phyloP scores from a whole-genome alignment of 2,888 invertebrate species.

The Cryptophagus acutangulus region DNA sequence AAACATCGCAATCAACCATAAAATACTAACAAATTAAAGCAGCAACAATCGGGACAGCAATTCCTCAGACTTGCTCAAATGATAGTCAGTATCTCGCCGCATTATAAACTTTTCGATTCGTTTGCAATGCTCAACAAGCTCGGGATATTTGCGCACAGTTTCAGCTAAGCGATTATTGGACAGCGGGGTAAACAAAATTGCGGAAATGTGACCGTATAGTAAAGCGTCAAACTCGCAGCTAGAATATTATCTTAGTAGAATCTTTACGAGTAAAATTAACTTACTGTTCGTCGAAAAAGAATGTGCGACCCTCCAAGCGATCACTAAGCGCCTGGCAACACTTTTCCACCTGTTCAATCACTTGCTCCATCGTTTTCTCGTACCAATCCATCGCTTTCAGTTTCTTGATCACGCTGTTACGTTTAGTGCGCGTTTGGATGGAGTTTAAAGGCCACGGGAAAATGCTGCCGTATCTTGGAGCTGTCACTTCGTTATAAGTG shows the following conservation, averaged over 20 bases:
- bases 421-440: constrained; percentile 74
- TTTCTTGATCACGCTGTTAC: constrained; percentile 62
- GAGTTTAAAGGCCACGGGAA: constrained; percentile 91
- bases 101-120: neutral
- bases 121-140: neutral
- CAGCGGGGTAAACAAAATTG: neutral
- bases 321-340: constrained; percentile 85
- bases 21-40: too few species aligned
- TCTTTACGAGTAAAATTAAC: constrained; percentile 36
- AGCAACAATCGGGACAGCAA: too few species aligned
- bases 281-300: constrained; percentile 76
- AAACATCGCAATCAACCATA: too few species aligned
- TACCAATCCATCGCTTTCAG: constrained; percentile 79
- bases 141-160: neutral
- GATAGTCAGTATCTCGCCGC: too few species aligned
- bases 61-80: too few species aligned
- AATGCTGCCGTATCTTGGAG: constrained; percentile 78
- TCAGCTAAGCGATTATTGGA: neutral
- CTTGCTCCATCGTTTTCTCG: constrained; percentile 71
- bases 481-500: constrained; percentile 77
- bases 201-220: neutral
- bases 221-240: neutral
- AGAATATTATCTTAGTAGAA: neutral
- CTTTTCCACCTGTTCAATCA: constrained; percentile 71
- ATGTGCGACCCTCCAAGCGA: constrained; percentile 72